These are phyloP conservation scores for Trissoscelio sp. DNA, from an alignment of 2,888 invertebrate species.

Conservation along the genomic window DNA sequence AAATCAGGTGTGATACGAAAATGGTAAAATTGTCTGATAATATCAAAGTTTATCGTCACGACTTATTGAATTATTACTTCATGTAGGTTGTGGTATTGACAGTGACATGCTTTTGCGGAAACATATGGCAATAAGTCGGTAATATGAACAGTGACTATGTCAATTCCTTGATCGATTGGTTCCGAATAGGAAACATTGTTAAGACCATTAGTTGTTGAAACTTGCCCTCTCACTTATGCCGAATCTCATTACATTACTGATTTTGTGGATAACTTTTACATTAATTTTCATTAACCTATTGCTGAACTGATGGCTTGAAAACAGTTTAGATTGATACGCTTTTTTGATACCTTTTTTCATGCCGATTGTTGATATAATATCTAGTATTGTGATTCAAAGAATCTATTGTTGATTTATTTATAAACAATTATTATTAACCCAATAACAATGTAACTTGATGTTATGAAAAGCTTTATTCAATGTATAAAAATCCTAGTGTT, in stretches of 20 bases:
- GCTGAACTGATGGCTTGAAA: not conserved
- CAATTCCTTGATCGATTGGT: conserved; percentile 8
- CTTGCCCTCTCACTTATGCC: conserved; percentile 6
- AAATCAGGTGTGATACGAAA: not conserved
- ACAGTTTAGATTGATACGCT: not conserved
- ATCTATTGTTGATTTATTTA: no score
- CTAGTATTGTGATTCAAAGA: no score
- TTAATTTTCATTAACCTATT: conserved; percentile 16
- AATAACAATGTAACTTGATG: no score
- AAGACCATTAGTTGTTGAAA: conserved; percentile 24
- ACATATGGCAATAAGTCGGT: not conserved
- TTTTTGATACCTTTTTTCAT: not conserved
- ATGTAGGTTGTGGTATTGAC: not conserved
- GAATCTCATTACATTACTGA: conserved; percentile 27
- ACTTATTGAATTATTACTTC: conserved; percentile 15
- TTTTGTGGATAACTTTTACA: conserved; percentile 2
- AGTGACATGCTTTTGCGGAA: not conserved
- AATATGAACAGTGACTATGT: conserved; percentile 8
- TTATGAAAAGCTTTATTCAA: no score
- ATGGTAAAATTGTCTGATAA: not conserved
- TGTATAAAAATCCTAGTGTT: no score
- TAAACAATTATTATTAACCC: no score
- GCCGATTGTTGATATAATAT: no score
- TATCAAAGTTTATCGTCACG: not conserved
- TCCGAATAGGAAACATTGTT: conserved; percentile 9